A percentile compares a stretch with the other conserved stretches of the same genome.
Conservation (phyloP, 2,797 vertebrate species). For the Melanotaenia parkinsoni region DNA sequence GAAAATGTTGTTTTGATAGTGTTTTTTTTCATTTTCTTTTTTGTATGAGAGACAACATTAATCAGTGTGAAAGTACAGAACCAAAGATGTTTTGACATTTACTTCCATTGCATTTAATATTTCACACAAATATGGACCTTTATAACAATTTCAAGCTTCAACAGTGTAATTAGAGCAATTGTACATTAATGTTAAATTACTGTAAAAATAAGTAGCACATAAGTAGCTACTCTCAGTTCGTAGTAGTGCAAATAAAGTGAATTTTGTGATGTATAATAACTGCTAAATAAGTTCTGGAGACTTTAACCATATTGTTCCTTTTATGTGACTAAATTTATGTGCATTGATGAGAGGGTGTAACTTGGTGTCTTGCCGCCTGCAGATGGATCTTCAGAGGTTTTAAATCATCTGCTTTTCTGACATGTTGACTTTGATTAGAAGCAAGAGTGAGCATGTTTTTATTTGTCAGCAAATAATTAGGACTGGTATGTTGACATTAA, state of each 20-base stretch:
- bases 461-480: constrained; percentile 17
- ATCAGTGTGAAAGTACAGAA: too few relatives aligned
- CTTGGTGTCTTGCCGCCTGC: neutral
- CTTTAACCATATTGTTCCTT: neutral
- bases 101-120: neutral
- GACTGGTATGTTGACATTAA: constrained; percentile 3
- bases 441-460: neutral
- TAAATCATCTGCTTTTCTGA: constrained; percentile 6
- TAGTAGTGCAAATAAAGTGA: neutral
- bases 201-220: neutral
- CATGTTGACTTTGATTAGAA: constrained; percentile 8
- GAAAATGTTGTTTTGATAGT: too few relatives aligned
- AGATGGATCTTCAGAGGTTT: neutral
- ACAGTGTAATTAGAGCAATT: neutral
- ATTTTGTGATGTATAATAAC: neutral
- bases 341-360: neutral
- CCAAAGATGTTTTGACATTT: neutral
- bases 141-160: neutral
- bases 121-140: neutral
- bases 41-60: too few relatives aligned
- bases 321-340: neutral
- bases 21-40: too few relatives aligned
- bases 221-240: neutral
- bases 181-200: neutral
- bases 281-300: neutral